phyloP scores from a whole-genome alignment of 2,113 vertebrate genomes.

The Leiothrix lutea region DNA sequence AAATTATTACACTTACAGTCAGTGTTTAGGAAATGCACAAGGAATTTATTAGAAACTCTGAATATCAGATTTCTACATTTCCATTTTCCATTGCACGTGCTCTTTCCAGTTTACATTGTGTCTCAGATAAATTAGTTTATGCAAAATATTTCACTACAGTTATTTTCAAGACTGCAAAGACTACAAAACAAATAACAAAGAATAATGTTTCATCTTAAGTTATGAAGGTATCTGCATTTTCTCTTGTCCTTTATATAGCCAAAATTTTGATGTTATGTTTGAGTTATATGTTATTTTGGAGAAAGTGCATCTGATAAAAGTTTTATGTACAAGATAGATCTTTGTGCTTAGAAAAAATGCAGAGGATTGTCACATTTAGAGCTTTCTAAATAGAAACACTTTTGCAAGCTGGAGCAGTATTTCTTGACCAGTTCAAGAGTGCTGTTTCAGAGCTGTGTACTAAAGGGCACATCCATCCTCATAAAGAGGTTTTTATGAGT shows the following conservation, averaged over 20 bases:
- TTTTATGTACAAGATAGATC: not conserved
- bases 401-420: not conserved
- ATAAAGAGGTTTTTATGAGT: not conserved
- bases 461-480: not conserved
- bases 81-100: not conserved
- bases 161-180: not conserved
- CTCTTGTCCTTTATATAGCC: not conserved
- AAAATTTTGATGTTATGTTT: not conserved
- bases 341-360: not conserved
- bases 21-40: not conserved
- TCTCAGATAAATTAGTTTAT: not conserved
- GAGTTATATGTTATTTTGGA: not conserved
- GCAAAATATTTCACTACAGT: not conserved
- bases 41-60: not conserved
- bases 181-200: not conserved
- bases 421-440: not conserved
- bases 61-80: not conserved
- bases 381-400: not conserved
- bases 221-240: not conserved
- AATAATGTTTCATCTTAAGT: not conserved
- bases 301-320: not conserved
- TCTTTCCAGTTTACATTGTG: not conserved
- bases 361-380: not conserved
- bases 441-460: not conserved
- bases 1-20: not conserved